phyloP scores from a whole-genome alignment of 2,797 vertebrate genomes.

The Paratrypauchen microcephalus region DNA sequence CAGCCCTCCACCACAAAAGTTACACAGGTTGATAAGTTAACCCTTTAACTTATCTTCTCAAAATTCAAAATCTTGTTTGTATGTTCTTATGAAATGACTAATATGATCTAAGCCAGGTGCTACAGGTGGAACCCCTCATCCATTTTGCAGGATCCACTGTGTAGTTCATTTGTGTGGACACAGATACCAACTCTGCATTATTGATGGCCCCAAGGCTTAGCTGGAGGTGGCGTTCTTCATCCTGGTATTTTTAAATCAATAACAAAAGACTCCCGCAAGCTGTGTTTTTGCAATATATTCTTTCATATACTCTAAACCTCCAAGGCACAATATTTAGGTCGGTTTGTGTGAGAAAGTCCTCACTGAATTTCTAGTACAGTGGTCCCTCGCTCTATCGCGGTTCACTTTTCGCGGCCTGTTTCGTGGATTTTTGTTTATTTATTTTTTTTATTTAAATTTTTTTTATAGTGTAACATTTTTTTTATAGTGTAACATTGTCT shows the following conservation, averaged over 20 bases:
- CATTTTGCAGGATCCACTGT: constrained; percentile 68
- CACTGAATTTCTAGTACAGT: neutral
- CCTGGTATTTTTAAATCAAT: constrained; percentile 61
- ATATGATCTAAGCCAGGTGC: constrained; percentile 44
- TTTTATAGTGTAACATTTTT: too few species aligned
- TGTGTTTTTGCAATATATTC: constrained; percentile 27
- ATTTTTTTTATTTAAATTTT: too few species aligned
- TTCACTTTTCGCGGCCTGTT: too few species aligned
- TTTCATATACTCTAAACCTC: constrained; percentile 2
- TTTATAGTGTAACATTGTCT: too few species aligned
- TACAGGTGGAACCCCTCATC: constrained; percentile 70
- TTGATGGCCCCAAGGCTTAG: constrained; percentile 61
- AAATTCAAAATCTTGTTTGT: constrained; percentile 10
- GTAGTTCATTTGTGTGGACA: constrained; percentile 72
- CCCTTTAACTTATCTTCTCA: neutral
- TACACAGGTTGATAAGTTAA: too few species aligned
- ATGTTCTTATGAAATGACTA: constrained; percentile 31
- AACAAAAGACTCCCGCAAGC: constrained; percentile 22
- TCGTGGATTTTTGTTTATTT: too few species aligned
- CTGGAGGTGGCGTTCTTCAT: constrained; percentile 48
- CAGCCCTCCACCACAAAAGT: too few species aligned
- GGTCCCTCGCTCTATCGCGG: too few species aligned
- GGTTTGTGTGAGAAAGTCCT: neutral
- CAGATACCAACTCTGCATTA: constrained; percentile 72
- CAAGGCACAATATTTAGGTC: constrained; percentile 8